Percentiles rank a stretch among this genome's conserved stretches.
Evolutionary conservation across 1,140 invertebrate genomes (phyloP).

Genomic region (Heliconius nattereri): DNA sequence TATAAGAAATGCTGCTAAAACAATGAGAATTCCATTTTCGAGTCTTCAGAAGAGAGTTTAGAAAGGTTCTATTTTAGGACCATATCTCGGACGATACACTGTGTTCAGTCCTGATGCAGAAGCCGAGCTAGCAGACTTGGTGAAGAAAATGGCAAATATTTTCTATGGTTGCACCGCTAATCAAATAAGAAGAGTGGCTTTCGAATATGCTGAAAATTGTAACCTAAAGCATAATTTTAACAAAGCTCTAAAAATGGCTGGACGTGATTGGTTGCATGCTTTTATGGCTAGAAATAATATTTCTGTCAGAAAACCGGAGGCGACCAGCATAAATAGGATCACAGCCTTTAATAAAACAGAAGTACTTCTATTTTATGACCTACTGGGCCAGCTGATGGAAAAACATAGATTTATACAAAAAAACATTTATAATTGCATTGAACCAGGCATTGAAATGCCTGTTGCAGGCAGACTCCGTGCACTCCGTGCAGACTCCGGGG

Average conservation of each 20-base stretch:
- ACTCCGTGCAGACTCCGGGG: constrained; percentile 65
- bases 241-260: constrained; percentile 48
- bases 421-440: constrained; percentile 47
- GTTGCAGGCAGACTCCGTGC: too few species aligned
- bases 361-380: constrained; percentile 46
- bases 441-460: constrained; percentile 71
- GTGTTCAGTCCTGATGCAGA: too few species aligned
- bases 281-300: constrained; percentile 53
- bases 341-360: constrained; percentile 57
- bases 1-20: too few species aligned
- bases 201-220: constrained; percentile 48
- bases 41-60: too few species aligned
- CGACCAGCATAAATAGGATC: constrained; percentile 54
- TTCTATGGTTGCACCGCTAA: too few species aligned
- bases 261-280: constrained; percentile 44
- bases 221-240: constrained; percentile 54
- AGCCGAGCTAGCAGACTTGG: too few species aligned
- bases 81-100: too few species aligned
- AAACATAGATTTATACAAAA: constrained; percentile 45
- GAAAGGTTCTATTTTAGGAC: too few species aligned
- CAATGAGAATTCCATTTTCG: too few species aligned
- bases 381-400: constrained; percentile 49
- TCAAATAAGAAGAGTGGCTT: constrained; percentile 49
- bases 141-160: too few species aligned
- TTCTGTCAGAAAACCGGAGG: constrained; percentile 48